Evolutionary conservation across 2,113 vertebrate species (phyloP), one percentile per base, ranked within the genome.

Genomic region (Pleuronectes platessa): DNA sequence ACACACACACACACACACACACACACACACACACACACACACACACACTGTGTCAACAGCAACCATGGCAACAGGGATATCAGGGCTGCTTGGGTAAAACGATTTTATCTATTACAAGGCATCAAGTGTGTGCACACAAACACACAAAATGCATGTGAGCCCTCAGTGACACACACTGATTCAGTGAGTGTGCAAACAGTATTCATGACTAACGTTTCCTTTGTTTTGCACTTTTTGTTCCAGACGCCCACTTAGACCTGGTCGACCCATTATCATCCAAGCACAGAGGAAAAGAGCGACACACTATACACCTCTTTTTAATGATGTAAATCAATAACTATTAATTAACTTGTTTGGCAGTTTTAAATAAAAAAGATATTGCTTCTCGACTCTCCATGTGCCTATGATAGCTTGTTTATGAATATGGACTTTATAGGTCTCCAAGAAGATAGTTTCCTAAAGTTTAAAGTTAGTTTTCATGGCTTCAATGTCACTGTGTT

Each of bases 1-100:
- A 31, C 27, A 31, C 27, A 31, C 27, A 8, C 59, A 53, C 61
- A 81, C 63, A 8, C 27, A 53, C 61, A 81, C 63, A 27, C 27
- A 27, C 27, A 27, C 27, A 27, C 27, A 27, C 27, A 27, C 27
- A 27, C 27, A 31, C 27, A 31, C 27, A 31, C 27, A 8, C 59
- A 53, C 61, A 81, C 63, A 54, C 51, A 60, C 80, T 81, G 85
- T 82, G 90, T 90, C 87, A 93, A 92, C 89, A 92, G 77, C 77
- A 86, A 66, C 89, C 81, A 88, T 86, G 79, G 88, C 26, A 85
- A 92, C 88, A 55, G 47, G 67, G 81, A 74, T 61, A 56, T 27
- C 37, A 85, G 60, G 61, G 54, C 62, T 51, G 71, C 53, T 82
- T 11, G 67, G 60, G 23, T 42, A 60, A 75, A 83, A 79, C 18